Base-by-base conservation (phyloP, 1,140 invertebrate genomes). In the Sycophila sp. region DNA sequence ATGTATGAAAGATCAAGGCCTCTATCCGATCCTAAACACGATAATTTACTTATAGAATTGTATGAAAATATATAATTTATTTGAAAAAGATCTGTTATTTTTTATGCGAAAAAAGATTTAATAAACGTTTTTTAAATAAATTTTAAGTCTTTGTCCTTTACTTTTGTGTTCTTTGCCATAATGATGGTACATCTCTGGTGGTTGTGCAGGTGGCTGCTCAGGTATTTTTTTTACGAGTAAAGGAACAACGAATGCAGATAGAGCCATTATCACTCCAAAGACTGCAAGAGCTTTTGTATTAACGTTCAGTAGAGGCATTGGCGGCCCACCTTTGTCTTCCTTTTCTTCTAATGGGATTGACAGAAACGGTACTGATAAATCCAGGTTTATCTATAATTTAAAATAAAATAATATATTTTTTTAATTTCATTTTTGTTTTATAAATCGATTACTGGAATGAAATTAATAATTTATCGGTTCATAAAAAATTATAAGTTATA, bases 281-380 rank as follows among this genome's bases (percentile, higher is more conserved):
- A 83, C 28, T 15, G 76, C 69, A 8, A 85, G 58, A 11, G 76
- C 73, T 59, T 77, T 80, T 4, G 77, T 32, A 30, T 85, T 83
- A 4, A 85, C 47, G 30, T 82, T 78, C 1, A 83, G 24, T 19
- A 80, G 19, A 0, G 80, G 68, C 17, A 69, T 28, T 8, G 62
- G 17, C 10, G 62, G 19, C 1, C 76, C 77, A n/a, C 71, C 38
- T 0, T 73, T 65, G 0, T 42, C 49, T 0, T 62, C 53, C 38
- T 74, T 74, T 3, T 73, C 58, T 0, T 74, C 45, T 28, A 85
- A 15, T 2, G 83, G 83, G 66, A 85, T 78, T 10, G 79, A 73
- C 24, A 84, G 24, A 28, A 85, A 85, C 10, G 83, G 83, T 10
- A 85, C 73, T 0, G 78, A 75, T 6, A 85, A 69, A 15, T 83